Evolutionary conservation across 2,888 invertebrate species (phyloP).

Genomic region (Asteroscopus sphinx): DNA sequence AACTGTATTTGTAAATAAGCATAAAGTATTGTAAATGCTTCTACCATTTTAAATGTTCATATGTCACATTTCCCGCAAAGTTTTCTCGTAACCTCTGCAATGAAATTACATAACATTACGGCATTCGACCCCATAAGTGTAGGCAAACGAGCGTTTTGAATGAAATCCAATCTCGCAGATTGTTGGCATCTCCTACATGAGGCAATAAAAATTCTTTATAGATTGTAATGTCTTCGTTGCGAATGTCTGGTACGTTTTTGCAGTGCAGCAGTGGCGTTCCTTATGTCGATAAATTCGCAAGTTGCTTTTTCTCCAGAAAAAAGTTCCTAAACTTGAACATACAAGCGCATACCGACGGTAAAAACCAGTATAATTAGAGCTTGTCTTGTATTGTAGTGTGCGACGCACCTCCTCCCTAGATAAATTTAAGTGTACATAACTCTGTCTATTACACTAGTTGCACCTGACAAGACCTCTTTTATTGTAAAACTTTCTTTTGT

Average conservation of each 20-base stretch:
- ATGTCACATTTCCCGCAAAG: background rate
- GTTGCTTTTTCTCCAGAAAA: background rate
- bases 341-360: too few relatives aligned
- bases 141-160: conserved; percentile 35
- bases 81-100: conserved; percentile 4
- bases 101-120: conserved; percentile 18
- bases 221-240: conserved; percentile 36
- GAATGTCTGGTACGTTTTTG: conserved; percentile 37
- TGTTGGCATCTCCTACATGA: conserved; percentile 49
- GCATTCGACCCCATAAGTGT: conserved; percentile 16
- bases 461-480: too few relatives aligned
- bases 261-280: conserved; percentile 1
- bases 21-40: too few relatives aligned
- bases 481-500: too few relatives aligned
- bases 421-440: too few relatives aligned
- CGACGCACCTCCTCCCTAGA: too few relatives aligned
- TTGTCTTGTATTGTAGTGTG: too few relatives aligned
- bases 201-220: conserved; percentile 52
- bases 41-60: background rate
- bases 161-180: conserved; percentile 49
- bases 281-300: conserved; percentile 1
- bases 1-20: too few relatives aligned
- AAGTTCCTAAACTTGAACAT: too few relatives aligned
- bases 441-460: too few relatives aligned
- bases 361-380: too few relatives aligned